These are phyloP conservation scores for Aporrectodea caliginosa DNA, from an alignment of 1,140 invertebrate genomes.

Conservation along the genomic window DNA sequence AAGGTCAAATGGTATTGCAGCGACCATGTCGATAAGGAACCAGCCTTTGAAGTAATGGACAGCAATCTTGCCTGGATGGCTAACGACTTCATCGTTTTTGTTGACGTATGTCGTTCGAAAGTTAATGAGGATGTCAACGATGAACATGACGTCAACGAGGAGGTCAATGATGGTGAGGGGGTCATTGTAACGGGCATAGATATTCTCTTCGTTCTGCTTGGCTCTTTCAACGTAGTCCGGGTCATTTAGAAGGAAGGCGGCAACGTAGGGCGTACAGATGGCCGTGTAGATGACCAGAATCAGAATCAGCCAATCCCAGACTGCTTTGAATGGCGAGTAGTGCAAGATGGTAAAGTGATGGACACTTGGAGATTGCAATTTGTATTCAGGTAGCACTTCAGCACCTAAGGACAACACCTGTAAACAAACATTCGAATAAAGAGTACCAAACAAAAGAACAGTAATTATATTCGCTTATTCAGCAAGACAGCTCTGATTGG, in stretches of 20 bases:
- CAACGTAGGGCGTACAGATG: conserved; percentile 97
- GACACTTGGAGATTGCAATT: conserved; percentile 70
- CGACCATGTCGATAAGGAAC: conserved; percentile 98
- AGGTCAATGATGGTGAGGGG: conserved; percentile 60
- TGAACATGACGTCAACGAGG: conserved; percentile 95
- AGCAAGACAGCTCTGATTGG: too few relatives aligned
- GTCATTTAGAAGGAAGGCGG: conserved; percentile 79
- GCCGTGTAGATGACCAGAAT: conserved; percentile 97
- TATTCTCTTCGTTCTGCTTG: not conserved
- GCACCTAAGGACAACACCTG: conserved; percentile 54
- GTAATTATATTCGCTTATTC: too few relatives aligned
- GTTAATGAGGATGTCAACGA: conserved; percentile 97
- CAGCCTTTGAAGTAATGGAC: conserved; percentile 96
- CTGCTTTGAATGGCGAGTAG: conserved; percentile 97
- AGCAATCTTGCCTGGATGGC: conserved; percentile 93
- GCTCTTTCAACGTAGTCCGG: not conserved
- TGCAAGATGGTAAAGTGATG: conserved; percentile 97
- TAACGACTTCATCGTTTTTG: conserved; percentile 72
- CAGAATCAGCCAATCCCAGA: conserved; percentile 98
- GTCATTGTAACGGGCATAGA: conserved; percentile 52
- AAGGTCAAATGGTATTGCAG: conserved; percentile 96
- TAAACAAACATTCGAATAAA: too few relatives aligned
- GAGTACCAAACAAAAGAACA: too few relatives aligned
- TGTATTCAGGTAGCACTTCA: conserved; percentile 79
- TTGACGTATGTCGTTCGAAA: conserved; percentile 99